phyloP scores from a whole-genome alignment of 37 sponge, comb jelly and placozoan genomes.

The Axinella damicornis region DNA sequence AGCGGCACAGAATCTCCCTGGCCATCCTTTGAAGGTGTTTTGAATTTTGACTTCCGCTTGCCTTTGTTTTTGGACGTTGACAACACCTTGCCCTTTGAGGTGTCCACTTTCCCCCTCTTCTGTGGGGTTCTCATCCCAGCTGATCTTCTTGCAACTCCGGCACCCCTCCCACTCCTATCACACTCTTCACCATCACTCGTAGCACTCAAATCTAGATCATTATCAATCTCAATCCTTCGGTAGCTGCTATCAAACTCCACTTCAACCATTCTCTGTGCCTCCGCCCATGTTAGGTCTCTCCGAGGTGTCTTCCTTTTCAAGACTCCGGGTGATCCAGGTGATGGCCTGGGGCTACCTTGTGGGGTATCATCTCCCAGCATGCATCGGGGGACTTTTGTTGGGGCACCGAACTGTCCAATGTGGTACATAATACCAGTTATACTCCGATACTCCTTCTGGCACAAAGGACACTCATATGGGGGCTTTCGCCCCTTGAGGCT shows the following conservation, averaged over 20 bases:
- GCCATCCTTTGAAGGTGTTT: conserved; percentile 3
- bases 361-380: conserved; percentile 13
- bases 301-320: conserved; percentile 41
- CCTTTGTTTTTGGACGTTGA: conserved; percentile 43
- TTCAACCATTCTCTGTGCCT: conserved; percentile 84
- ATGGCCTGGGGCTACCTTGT: conserved; percentile 13
- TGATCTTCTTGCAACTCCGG: not conserved
- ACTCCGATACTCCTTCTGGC: conserved; percentile 71
- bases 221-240: conserved; percentile 72
- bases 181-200: conserved; percentile 31
- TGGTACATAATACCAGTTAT: conserved; percentile 82
- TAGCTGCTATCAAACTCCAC: conserved; percentile 68
- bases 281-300: conserved; percentile 84
- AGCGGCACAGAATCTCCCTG: conserved; percentile 2
- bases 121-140: conserved; percentile 1
- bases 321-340: conserved; percentile 30
- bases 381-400: conserved; percentile 52
- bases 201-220: conserved; percentile 25
- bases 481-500: conserved; percentile 44
- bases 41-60: conserved; percentile 62
- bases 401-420: conserved; percentile 53
- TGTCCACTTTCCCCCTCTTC: conserved; percentile 18
- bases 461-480: conserved; percentile 73
- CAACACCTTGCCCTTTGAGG: conserved; percentile 7
- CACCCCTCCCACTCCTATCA: conserved; percentile 13